Percentiles rank a stretch among this genome's conserved stretches.
Evolutionary conservation across 2,888 invertebrate species (phyloP).

Genomic region (Lamellibrachia columna): DNA sequence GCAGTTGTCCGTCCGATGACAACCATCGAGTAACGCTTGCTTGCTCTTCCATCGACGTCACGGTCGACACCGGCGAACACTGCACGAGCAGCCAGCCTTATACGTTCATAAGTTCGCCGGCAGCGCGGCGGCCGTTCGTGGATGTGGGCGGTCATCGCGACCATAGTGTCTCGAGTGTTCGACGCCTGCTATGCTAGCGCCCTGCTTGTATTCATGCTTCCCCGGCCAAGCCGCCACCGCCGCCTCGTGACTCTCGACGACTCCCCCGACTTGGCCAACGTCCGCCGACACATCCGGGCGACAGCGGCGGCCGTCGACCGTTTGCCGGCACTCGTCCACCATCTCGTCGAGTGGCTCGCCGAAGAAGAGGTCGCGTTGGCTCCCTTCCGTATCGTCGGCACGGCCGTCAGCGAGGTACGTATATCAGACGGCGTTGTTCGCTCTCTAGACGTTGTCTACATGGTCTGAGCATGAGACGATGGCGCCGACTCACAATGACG

Average conservation of each 20-base stretch:
- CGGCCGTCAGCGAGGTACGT: constrained; percentile 11
- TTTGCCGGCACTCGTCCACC: background rate
- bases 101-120: background rate
- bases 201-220: background rate
- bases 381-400: background rate
- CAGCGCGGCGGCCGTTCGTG: background rate
- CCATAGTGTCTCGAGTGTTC: background rate
- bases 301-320: background rate
- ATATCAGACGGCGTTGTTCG: too few species aligned
- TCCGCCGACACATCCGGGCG: background rate
- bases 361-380: constrained; percentile 3
- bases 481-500: background rate
- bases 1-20: too few species aligned
- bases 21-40: too few species aligned
- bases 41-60: background rate
- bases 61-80: background rate
- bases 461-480: background rate
- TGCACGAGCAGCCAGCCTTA: background rate
- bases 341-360: background rate
- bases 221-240: background rate
- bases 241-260: background rate
- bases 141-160: background rate
- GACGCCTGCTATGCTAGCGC: constrained; percentile 11
- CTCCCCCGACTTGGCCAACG: background rate
- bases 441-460: background rate